phyloP scores from a whole-genome alignment of 2,888 invertebrate species.

The Nephrotoma guestfalica region DNA sequence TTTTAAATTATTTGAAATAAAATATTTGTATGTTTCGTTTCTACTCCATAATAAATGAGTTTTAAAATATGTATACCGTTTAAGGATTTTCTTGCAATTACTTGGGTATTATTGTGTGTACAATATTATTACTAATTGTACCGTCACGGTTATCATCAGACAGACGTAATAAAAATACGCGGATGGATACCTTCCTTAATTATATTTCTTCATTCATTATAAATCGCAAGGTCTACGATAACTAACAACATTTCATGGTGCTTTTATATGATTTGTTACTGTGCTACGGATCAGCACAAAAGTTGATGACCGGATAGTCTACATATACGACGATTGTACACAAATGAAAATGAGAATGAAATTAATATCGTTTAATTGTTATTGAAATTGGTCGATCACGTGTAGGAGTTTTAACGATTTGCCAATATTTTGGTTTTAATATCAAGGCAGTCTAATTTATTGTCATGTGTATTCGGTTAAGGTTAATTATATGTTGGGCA shows the following conservation, averaged over 20 bases:
- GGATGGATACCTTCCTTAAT: background rate
- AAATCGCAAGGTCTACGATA: background rate
- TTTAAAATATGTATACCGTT: no score
- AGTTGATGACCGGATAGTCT: background rate
- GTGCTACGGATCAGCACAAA: background rate
- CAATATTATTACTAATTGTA: background rate
- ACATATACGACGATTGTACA: background rate
- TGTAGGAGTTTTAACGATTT: background rate
- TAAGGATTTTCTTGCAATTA: no score
- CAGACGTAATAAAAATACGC: background rate
- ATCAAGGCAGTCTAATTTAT: background rate
- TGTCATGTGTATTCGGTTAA: background rate
- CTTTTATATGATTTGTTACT: background rate
- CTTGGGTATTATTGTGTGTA: background rate
- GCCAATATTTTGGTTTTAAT: background rate
- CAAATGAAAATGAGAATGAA: background rate
- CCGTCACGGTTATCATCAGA: background rate
- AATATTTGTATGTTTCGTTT: no score
- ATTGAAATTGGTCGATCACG: background rate
- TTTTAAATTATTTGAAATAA: no score
- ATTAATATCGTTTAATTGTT: background rate
- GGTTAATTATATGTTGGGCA: background rate
- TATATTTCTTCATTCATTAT: background rate
- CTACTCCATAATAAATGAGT: no score
- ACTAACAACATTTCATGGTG: background rate